A percentile compares a stretch with the other conserved stretches of the same genome.
These are phyloP conservation scores for Globodera rostochiensis DNA, from an alignment of 1,140 invertebrate species.

Conservation along the genomic window DNA sequence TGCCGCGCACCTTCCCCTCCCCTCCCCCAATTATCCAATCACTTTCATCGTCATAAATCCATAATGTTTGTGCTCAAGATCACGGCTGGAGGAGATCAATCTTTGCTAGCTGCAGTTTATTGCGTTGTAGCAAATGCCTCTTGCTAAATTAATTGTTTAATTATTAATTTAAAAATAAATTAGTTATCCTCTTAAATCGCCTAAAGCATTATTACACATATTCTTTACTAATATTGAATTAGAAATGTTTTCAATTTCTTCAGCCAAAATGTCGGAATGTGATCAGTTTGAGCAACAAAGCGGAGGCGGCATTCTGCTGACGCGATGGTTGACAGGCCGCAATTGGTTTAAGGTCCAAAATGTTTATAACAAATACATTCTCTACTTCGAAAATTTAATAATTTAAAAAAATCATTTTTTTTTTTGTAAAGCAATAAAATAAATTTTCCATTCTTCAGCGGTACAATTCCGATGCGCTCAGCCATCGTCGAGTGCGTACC, in stretches of 20 bases:
- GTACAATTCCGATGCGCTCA: slow-evolving; percentile 10
- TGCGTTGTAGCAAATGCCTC: too few species aligned
- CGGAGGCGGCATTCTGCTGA: not conserved
- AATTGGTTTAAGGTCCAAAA: not conserved
- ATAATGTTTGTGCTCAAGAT: too few species aligned
- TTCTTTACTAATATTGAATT: not conserved
- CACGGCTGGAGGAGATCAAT: too few species aligned
- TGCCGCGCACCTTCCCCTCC: too few species aligned
- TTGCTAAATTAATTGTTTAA: too few species aligned
- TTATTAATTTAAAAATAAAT: too few species aligned
- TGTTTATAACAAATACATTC: not conserved
- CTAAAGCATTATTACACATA: too few species aligned
- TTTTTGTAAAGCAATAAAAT: not conserved
- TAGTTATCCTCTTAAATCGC: too few species aligned
- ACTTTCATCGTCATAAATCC: too few species aligned
- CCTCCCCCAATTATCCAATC: too few species aligned
- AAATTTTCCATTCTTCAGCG: not conserved
- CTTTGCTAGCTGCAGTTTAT: too few species aligned
- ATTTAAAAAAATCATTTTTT: not conserved
- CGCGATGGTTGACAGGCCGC: not conserved
- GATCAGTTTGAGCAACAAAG: not conserved
- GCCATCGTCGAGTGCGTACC: slow-evolving; percentile 22
- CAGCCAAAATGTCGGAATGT: not conserved
- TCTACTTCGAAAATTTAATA: not conserved
- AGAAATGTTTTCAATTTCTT: not conserved